A percentile compares a stretch with the other conserved stretches of the same genome.
These are phyloP conservation scores for Panthera tigris DNA, from an alignment of 2,113 vertebrate species.

Conservation along the genomic window DNA sequence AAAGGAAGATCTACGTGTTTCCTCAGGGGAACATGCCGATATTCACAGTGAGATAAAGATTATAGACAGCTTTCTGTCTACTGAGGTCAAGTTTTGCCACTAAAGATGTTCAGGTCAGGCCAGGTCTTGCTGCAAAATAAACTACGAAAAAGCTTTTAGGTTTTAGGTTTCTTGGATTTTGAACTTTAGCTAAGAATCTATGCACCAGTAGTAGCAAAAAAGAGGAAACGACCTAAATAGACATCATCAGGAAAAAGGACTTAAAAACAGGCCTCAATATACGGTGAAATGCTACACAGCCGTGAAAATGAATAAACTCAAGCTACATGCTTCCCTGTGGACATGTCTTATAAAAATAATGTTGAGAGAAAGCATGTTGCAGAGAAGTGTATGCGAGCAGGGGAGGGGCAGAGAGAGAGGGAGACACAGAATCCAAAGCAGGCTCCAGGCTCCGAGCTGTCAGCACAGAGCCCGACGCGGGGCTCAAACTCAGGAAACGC, in stretches of 20 bases:
- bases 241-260: neutral
- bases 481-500: neutral
- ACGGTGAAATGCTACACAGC: neutral
- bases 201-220: neutral
- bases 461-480: neutral
- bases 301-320: neutral
- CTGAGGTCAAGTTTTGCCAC: neutral
- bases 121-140: neutral
- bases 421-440: no score
- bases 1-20: conserved; percentile 22
- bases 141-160: neutral
- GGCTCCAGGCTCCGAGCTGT: neutral
- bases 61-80: neutral
- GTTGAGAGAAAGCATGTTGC: neutral
- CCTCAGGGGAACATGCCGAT: neutral
- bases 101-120: conserved; percentile 4
- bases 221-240: neutral
- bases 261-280: neutral
- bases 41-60: neutral
- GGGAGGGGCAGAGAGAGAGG: no score
- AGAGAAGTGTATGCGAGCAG: neutral
- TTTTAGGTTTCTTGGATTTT: conserved; percentile 24
- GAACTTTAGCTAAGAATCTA: neutral
- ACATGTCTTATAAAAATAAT: neutral
- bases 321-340: neutral